phyloP scores from a whole-genome alignment of 2,797 vertebrate species.

The Tympanoctomys barrerae region DNA sequence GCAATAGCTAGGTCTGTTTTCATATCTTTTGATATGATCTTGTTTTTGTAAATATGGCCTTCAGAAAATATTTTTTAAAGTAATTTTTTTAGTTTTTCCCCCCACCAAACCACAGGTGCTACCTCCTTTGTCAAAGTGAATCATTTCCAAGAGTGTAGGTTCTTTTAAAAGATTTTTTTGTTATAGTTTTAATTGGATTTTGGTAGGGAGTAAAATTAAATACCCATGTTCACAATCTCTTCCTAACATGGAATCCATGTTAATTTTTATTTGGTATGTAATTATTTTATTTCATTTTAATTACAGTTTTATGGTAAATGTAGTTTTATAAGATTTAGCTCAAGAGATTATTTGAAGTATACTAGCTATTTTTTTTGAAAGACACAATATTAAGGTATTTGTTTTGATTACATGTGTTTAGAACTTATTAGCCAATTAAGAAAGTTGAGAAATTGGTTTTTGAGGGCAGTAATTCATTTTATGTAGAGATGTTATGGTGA shows the following conservation, averaged over 20 bases:
- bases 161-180: neutral
- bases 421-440: slow-evolving; percentile 77
- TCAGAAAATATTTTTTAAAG: neutral
- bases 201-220: neutral
- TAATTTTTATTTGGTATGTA: slow-evolving; percentile 59
- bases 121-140: slow-evolving; percentile 35
- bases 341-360: slow-evolving; percentile 70
- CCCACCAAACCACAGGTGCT: neutral
- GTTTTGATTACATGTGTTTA: slow-evolving; percentile 79
- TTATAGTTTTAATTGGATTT: slow-evolving; percentile 57
- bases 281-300: slow-evolving; percentile 71
- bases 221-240: slow-evolving; percentile 36
- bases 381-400: slow-evolving; percentile 79
- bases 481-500: slow-evolving; percentile 62
- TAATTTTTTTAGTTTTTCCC: neutral
- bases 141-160: neutral
- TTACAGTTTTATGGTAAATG: slow-evolving; percentile 53
- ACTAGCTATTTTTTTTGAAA: slow-evolving; percentile 70
- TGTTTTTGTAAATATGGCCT: slow-evolving; percentile 42
- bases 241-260: slow-evolving; percentile 35
- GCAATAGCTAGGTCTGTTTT: neutral
- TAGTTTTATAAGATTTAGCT: slow-evolving; percentile 52
- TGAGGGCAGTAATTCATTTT: slow-evolving; percentile 76
- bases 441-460: slow-evolving; percentile 65
- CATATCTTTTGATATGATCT: neutral